Conservation (phyloP, 2,113 vertebrate species). For the Forbesichthys agassizii region DNA sequence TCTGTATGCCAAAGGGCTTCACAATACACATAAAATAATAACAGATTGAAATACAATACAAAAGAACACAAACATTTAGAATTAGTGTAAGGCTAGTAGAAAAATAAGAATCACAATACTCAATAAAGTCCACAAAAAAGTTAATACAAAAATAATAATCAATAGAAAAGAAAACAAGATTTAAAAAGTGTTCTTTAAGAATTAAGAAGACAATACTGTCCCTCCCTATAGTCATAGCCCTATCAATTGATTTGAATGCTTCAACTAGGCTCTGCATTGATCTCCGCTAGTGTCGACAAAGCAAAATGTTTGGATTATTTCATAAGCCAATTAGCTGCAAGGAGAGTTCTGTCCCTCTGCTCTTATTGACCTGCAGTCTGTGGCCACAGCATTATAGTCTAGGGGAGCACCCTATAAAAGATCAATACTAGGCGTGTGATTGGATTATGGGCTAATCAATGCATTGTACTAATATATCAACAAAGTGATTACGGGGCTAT, state of each 20-base stretch:
- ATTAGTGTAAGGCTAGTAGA: too few species aligned
- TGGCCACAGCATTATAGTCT: slow-evolving; percentile 69
- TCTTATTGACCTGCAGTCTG: slow-evolving; percentile 74
- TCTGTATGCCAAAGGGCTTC: too few species aligned
- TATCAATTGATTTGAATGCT: slow-evolving; percentile 67
- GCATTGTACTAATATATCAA: slow-evolving; percentile 74
- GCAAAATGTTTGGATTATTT: slow-evolving; percentile 80
- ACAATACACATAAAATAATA: too few species aligned
- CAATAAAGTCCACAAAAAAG: too few species aligned
- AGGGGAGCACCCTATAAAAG: slow-evolving; percentile 71
- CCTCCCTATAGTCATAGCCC: too few species aligned
- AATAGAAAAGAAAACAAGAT: slow-evolving; percentile 15
- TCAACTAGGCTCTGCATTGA: slow-evolving; percentile 67
- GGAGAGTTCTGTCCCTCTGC: slow-evolving; percentile 68
- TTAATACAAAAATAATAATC: too few species aligned
- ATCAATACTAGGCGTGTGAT: slow-evolving; percentile 76
- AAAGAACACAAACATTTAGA: too few species aligned
- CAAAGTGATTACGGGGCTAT: slow-evolving; percentile 67
- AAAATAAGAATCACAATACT: too few species aligned
- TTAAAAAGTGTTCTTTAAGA: too few species aligned
- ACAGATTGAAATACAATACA: too few species aligned
- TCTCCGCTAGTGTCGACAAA: slow-evolving; percentile 67
- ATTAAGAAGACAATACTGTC: too few species aligned
- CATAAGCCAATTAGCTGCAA: slow-evolving; percentile 79
- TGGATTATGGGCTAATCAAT: slow-evolving; percentile 76